A percentile compares a stretch with the other conserved stretches of the same genome.
Conservation (phyloP, 1,140 invertebrate species). For the Tetramorium parvispinum region DNA sequence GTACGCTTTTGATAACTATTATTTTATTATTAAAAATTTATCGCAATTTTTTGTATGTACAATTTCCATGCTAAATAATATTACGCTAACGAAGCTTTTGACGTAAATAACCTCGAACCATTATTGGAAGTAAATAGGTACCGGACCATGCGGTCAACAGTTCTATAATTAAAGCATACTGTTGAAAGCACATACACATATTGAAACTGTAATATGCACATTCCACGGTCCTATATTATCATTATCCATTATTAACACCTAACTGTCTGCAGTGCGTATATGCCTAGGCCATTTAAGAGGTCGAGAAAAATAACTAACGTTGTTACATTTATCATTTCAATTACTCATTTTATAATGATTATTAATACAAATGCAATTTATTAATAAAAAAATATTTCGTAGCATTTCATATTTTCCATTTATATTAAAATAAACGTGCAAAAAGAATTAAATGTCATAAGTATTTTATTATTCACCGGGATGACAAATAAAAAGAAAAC, state of each 20-base stretch:
- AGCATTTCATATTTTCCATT: not conserved
- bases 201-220: slow-evolving; percentile 50
- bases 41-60: not conserved
- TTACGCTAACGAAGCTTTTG: slow-evolving; percentile 23
- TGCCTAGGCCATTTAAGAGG: not conserved
- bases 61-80: slow-evolving; percentile 6
- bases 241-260: slow-evolving; percentile 52
- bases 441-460: slow-evolving; percentile 9
- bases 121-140: slow-evolving; percentile 42
- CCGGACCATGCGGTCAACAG: slow-evolving; percentile 6
- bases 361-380: not conserved
- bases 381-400: not conserved
- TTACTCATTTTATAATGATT: slow-evolving; percentile 2
- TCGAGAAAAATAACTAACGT: slow-evolving; percentile 17
- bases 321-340: slow-evolving; percentile 7
- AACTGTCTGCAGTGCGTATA: slow-evolving; percentile 22
- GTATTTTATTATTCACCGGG: not conserved
- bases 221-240: slow-evolving; percentile 34
- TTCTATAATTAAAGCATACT: slow-evolving; percentile 53
- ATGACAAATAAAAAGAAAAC: not conserved
- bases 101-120: slow-evolving; percentile 26
- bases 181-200: slow-evolving; percentile 5
- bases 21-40: slow-evolving; percentile 8
- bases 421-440: not conserved
- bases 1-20: not conserved